Percentiles rank a stretch among this genome's conserved stretches.
Conservation (phyloP, 1,140 invertebrate species). For the Nymphalis io region DNA sequence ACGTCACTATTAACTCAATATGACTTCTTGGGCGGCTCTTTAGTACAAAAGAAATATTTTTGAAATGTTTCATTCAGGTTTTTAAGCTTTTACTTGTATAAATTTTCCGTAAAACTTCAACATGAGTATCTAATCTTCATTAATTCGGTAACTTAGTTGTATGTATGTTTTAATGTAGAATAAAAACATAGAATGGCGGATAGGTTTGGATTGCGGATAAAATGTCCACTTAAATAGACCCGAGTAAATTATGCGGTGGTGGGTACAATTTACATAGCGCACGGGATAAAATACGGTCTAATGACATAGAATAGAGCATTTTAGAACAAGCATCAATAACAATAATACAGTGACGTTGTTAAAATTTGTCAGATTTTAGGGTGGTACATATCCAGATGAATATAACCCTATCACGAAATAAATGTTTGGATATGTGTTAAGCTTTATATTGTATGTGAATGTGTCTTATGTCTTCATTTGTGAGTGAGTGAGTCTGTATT, state of each 20-base stretch:
- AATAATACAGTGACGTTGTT: not conserved
- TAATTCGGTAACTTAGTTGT: constrained; percentile 1
- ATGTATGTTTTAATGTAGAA: constrained; percentile 14
- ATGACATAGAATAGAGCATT: not conserved
- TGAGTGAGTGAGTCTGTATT: too few relatives aligned
- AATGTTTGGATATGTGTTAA: too few relatives aligned
- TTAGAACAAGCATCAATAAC: not conserved
- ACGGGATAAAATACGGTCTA: constrained; percentile 20
- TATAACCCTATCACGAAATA: too few relatives aligned
- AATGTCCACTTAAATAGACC: constrained; percentile 28
- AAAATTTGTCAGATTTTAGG: too few relatives aligned
- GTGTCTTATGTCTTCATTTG: too few relatives aligned
- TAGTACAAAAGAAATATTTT: too few relatives aligned
- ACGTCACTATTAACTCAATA: too few relatives aligned
- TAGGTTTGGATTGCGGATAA: constrained; percentile 29
- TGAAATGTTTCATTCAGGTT: too few relatives aligned
- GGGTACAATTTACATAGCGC: constrained; percentile 22
- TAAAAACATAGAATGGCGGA: constrained; percentile 18
- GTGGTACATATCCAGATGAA: too few relatives aligned
- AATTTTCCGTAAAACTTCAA: not conserved
- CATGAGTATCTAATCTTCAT: not conserved
- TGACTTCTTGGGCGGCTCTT: too few relatives aligned
- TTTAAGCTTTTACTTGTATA: too few relatives aligned
- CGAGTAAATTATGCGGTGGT: constrained; percentile 22
- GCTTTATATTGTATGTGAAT: too few relatives aligned